Evolutionary conservation across 2,888 invertebrate genomes (phyloP).

Genomic region (Andricus curvator): DNA sequence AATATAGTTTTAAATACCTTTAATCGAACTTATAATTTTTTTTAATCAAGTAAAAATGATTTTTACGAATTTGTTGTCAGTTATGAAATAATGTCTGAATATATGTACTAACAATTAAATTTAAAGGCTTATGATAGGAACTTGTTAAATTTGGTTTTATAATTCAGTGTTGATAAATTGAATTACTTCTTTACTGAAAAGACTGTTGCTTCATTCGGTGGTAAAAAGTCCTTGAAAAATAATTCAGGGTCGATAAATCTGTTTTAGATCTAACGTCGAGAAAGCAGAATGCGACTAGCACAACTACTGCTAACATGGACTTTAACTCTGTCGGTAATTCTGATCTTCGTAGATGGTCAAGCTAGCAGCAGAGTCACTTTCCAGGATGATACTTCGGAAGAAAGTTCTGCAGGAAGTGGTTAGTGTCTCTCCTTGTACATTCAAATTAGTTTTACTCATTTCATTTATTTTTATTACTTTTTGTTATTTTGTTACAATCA

Average conservation of each 20-base stretch:
- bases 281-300: conserved; percentile 65
- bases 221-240: background rate
- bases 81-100: background rate
- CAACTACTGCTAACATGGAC: conserved; percentile 65
- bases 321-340: conserved; percentile 63
- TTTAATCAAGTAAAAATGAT: background rate
- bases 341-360: conserved; percentile 61
- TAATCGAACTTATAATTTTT: background rate
- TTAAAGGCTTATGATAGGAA: background rate
- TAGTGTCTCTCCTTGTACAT: conserved; percentile 42
- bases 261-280: conserved; percentile 47
- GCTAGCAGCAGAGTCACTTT: conserved; percentile 69
- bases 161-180: background rate
- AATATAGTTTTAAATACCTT: background rate
- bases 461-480: background rate
- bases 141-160: background rate
- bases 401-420: conserved; percentile 59
- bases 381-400: conserved; percentile 62
- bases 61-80: background rate
- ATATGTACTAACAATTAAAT: background rate
- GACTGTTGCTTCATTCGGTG: background rate
- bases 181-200: conserved; percentile 15
- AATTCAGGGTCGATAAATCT: conserved; percentile 13
- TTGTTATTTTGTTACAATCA: background rate
- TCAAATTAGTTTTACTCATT: background rate